Evolutionary conservation across 2,113 vertebrate species (phyloP), one percentile per base, ranked within the genome.

Genomic region (Pelvicachromis taeniatus): DNA sequence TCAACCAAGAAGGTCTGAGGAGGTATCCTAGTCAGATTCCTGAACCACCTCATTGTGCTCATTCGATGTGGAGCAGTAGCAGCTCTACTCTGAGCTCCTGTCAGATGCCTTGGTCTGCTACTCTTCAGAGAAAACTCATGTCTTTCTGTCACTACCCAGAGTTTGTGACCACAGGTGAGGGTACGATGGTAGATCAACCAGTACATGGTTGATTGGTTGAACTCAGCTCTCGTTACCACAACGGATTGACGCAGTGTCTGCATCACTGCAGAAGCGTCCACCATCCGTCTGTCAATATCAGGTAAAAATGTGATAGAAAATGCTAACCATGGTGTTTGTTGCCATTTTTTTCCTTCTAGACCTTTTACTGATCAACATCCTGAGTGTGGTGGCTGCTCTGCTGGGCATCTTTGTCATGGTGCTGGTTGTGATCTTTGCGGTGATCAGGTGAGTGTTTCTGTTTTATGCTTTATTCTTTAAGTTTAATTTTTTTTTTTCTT

Each of bases 361-460:
- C 80, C 6, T 89, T 38, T 77, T 95, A 11, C 78, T 97, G 75
- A 53, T 93, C 10, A 88, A 93, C 26, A 91, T 96, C 16, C 91
- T 95, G 50, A 96, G 95, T 23, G 94, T 95, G 8, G 96, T 97
- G 10, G 92, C 92, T 9, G 88, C 79, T 14, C 91, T 97, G 81
- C 86, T 98, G 13, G 8, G 78, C 0, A 81, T 92, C 59, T 77
- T 86, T 11, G n/a, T 81, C 13, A 42, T 91, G 1, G 92, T 97
- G 5, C 94, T 96, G 80, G 82, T 94, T 2, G 89, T 96, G 45
- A 96, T 95, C 92, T 97, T 95, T 38, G 58, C 96, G 40, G 95
- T 94, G 82, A 96, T 96, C 63, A 97, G 96, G 98, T 98, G 93
- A 91, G 97, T 96, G 4, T 61, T 40, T 42, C 19, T 70, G 0